phyloP scores from a whole-genome alignment of 2,888 invertebrate species.

The Heteromurus nitidus region DNA sequence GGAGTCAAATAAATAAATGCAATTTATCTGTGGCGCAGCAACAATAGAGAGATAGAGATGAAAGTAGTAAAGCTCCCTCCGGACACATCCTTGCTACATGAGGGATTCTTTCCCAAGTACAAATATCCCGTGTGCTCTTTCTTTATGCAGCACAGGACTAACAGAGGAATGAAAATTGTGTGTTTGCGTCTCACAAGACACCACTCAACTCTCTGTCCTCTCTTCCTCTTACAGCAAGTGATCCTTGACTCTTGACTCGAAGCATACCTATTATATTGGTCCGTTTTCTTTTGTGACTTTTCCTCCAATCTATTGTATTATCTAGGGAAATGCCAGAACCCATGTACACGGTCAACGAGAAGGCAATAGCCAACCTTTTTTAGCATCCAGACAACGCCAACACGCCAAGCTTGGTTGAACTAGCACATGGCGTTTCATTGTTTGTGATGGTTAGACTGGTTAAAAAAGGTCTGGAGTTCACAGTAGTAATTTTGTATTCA shows the following conservation, averaged over 20 bases:
- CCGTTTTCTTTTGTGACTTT: slow-evolving; percentile 44
- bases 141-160: no score
- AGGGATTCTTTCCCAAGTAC: slow-evolving; percentile 12
- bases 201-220: slow-evolving; percentile 43
- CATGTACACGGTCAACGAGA: slow-evolving; percentile 34
- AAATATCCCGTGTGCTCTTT: slow-evolving; percentile 7
- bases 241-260: slow-evolving; percentile 61
- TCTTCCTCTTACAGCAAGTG: slow-evolving; percentile 53
- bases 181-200: slow-evolving; percentile 12
- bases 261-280: slow-evolving; percentile 9
- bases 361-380: slow-evolving; percentile 17
- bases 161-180: no score
- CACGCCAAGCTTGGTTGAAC: background rate
- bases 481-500: slow-evolving; percentile 55
- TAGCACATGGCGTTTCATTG: no score
- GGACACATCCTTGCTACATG: slow-evolving; percentile 36
- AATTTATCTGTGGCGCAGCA: slow-evolving; percentile 55
- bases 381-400: no score
- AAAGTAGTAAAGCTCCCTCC: slow-evolving; percentile 44
- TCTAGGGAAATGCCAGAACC: slow-evolving; percentile 58
- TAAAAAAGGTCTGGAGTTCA: slow-evolving; percentile 5
- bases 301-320: slow-evolving; percentile 52
- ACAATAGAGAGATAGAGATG: slow-evolving; percentile 25
- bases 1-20: slow-evolving; percentile 54
- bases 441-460: slow-evolving; percentile 28